Percentiles rank a stretch among this genome's conserved stretches.
These are phyloP conservation scores for Aethina tumida DNA, from an alignment of 1,140 invertebrate species.

Conservation along the genomic window DNA sequence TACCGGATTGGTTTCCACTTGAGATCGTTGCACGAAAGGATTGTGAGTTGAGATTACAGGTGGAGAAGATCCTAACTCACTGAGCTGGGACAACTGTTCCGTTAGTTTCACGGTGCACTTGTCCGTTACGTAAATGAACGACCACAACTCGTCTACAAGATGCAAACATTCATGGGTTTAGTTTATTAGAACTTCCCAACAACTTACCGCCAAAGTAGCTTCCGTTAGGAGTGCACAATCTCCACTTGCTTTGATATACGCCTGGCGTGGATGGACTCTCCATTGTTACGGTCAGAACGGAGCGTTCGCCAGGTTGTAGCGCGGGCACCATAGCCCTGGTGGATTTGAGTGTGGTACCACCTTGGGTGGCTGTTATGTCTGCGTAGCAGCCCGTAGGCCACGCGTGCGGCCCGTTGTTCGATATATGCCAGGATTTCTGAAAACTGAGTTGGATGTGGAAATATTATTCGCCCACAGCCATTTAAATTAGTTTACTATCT, in stretches of 20 bases:
- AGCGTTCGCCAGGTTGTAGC: constrained; percentile 57
- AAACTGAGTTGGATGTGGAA: no score
- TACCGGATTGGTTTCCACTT: constrained; percentile 15
- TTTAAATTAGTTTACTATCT: no score
- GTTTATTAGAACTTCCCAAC: constrained; percentile 3
- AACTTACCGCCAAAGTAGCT: constrained; percentile 71
- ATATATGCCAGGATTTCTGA: constrained; percentile 69
- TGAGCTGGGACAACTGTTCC: constrained; percentile 32
- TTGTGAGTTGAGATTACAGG: constrained; percentile 17
- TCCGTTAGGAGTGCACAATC: constrained; percentile 67
- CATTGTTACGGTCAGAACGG: constrained; percentile 59
- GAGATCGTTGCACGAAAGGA: constrained; percentile 25
- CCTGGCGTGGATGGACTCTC: constrained; percentile 56
- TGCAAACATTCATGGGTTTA: constrained; percentile 1
- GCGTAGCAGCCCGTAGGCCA: constrained; percentile 73
- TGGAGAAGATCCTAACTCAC: constrained; percentile 25
- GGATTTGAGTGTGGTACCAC: constrained; percentile 30
- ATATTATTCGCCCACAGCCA: no score
- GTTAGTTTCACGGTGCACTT: constrained; percentile 31
- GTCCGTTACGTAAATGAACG: constrained; percentile 32
- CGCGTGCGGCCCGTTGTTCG: constrained; percentile 64
- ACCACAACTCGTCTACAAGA: constrained; percentile 32
- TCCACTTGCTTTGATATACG: constrained; percentile 74
- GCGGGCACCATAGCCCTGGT: constrained; percentile 43
- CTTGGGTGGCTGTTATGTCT: no score